Evolutionary conservation across 2,113 vertebrate genomes (phyloP).

Genomic region (Lynx canadensis): DNA sequence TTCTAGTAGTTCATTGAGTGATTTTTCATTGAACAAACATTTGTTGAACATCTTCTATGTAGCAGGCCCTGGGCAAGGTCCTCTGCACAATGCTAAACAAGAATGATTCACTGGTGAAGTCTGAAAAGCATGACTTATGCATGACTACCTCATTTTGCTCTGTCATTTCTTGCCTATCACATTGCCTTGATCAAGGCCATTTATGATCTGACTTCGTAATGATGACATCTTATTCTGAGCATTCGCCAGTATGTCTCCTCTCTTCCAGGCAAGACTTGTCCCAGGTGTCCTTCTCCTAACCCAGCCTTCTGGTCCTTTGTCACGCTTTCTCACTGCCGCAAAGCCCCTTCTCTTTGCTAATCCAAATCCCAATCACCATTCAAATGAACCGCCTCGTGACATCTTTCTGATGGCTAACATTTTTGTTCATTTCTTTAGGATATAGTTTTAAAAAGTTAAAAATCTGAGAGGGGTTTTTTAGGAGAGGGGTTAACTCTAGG

Average conservation of each 20-base stretch:
- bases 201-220: not conserved
- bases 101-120: not conserved
- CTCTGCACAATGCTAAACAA: not conserved
- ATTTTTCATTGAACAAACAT: not conserved
- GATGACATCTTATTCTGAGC: not conserved
- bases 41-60: not conserved
- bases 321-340: fast-evolving
- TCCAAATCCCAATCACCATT: not conserved
- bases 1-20: not conserved
- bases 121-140: not conserved
- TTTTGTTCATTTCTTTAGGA: not conserved
- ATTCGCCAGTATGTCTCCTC: not conserved
- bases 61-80: not conserved
- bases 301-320: not conserved
- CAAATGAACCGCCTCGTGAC: not conserved
- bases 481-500: not conserved
- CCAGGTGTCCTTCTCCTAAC: not conserved
- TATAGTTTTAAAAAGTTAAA: not conserved
- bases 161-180: not conserved
- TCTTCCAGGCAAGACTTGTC: not conserved
- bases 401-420: not conserved
- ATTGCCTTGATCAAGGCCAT: not conserved
- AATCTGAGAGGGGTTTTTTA: not conserved
- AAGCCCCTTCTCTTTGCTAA: not conserved
- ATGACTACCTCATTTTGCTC: not conserved